Evolutionary conservation across 1,140 invertebrate genomes (phyloP).

Genomic region (Cotesia vestalis): DNA sequence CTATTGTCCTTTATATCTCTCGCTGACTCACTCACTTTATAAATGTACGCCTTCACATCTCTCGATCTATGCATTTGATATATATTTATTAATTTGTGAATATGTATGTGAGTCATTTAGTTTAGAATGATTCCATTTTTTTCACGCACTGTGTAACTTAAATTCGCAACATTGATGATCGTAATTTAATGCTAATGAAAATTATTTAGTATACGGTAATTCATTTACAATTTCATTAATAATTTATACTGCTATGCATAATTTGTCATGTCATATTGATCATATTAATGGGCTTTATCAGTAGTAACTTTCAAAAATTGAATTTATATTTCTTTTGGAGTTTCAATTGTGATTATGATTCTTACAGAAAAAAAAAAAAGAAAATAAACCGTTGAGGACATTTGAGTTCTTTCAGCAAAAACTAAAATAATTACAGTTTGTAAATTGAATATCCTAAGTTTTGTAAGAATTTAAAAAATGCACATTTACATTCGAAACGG

Average conservation of each 20-base stretch:
- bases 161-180: conserved; percentile 7
- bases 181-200: conserved; percentile 19
- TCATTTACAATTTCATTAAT: neutral
- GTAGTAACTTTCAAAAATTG: too few species aligned
- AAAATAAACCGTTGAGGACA: too few species aligned
- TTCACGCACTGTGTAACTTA: conserved; percentile 1
- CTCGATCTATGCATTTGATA: neutral
- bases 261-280: neutral
- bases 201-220: neutral
- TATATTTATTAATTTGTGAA: neutral
- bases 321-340: too few species aligned
- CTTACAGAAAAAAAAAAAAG: too few species aligned
- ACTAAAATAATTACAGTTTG: too few species aligned
- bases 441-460: too few species aligned
- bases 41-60: neutral
- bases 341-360: too few species aligned
- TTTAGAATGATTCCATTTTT: neutral
- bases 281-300: neutral
- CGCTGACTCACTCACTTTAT: neutral
- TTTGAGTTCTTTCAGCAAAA: too few species aligned
- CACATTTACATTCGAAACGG: too few species aligned
- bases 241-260: neutral
- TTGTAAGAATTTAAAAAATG: too few species aligned
- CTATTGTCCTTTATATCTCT: conserved; percentile 28
- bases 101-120: conserved; percentile 1